Evolutionary conservation across 2,888 invertebrate species (phyloP).

Genomic region (Tetragnatha montana): DNA sequence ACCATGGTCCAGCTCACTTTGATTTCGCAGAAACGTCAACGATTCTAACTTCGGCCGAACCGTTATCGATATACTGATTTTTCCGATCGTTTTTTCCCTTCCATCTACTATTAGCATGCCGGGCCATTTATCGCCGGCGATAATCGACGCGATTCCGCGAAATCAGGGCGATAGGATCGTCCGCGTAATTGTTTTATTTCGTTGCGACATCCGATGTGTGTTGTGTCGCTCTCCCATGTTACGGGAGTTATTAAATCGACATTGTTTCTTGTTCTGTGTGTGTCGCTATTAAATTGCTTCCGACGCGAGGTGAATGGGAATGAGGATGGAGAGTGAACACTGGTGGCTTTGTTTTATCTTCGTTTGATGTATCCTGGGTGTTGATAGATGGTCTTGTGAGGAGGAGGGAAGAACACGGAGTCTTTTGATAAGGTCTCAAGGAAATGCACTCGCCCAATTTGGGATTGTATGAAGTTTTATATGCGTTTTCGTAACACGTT

Average conservation of each 20-base stretch:
- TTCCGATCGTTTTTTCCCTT: background rate
- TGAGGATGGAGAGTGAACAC: background rate
- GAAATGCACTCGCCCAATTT: no score
- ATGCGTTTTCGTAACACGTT: no score
- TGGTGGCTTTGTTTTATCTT: background rate
- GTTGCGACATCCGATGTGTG: conserved; percentile 25
- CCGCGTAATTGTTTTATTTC: conserved; percentile 40
- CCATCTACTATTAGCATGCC: conserved; percentile 25
- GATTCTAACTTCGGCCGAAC: conserved; percentile 52
- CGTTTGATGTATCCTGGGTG: no score
- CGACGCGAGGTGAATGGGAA: conserved; percentile 1
- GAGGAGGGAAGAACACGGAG: no score
- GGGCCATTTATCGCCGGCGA: conserved; percentile 34
- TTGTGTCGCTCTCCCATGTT: conserved; percentile 27
- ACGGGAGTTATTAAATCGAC: conserved; percentile 6
- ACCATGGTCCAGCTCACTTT: conserved; percentile 35
- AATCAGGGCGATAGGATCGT: conserved; percentile 43
- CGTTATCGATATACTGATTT: conserved; percentile 48
- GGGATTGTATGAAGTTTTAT: no score
- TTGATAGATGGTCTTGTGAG: no score
- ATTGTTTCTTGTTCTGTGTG: conserved; percentile 37
- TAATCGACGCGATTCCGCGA: conserved; percentile 33
- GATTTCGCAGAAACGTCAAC: conserved; percentile 67
- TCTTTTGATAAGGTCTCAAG: no score
- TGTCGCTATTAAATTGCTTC: background rate